Conservation (phyloP, 2,113 vertebrate species). For the Epinephelus cyanopodus region DNA sequence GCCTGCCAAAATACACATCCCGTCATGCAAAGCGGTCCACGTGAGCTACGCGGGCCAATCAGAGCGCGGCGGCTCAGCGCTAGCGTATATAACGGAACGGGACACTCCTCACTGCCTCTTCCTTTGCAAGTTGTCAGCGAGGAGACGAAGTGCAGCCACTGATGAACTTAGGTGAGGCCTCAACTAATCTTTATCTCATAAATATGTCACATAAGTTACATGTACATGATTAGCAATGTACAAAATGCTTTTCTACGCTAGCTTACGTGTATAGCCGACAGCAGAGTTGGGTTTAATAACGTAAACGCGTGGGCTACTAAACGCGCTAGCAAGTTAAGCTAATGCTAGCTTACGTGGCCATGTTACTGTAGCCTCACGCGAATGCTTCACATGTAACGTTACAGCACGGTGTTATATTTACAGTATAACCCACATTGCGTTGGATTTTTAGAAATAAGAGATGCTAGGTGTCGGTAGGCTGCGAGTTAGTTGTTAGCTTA, state of each 20-base stretch:
- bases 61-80: not conserved
- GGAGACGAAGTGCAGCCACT: rapidly evolving
- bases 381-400: no score
- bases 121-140: rapidly evolving
- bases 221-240: no score
- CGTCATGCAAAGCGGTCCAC: conserved; percentile 21
- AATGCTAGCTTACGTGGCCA: not conserved
- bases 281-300: rapidly evolving
- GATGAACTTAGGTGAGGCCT: not conserved
- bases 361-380: not conserved
- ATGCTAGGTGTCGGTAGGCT: rapidly evolving
- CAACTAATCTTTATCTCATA: rapidly evolving
- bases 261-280: rapidly evolving
- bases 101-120: rapidly evolving
- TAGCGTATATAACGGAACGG: conserved; percentile 17
- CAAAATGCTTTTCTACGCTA: rapidly evolving
- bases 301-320: rapidly evolving
- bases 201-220: no score
- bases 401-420: not conserved
- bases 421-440: no score
- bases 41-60: conserved; percentile 47
- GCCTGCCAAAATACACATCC: conserved; percentile 41
- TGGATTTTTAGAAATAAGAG: rapidly evolving
- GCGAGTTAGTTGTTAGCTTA: not conserved
- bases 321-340: no score